Base-by-base conservation (phyloP, 2,113 vertebrate genomes). In the Hypomesus transpacificus region DNA sequence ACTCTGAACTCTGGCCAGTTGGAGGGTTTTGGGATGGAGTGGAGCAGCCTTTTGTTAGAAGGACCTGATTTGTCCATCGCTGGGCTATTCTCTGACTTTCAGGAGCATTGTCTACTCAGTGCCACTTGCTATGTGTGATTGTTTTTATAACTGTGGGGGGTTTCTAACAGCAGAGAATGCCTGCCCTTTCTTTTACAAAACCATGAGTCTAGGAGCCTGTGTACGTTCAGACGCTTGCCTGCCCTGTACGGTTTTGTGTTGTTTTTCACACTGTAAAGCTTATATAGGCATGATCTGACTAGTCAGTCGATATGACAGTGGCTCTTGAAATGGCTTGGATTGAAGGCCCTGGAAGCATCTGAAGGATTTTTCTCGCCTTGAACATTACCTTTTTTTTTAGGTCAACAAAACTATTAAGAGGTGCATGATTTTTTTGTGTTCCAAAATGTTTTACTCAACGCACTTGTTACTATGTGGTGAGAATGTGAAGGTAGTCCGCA, bases 391-490 rank as follows among this genome's bases (percentile, higher is more conserved):
- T 88, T 89, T 86, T 86, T 86, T 87, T 83, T 88, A 86, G 84
- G 81, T 86, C 86, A 85, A 88, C 82, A 71, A 87, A 87, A 87
- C 67, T 85, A 86, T 85, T 85, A 86, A 91, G 85, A 92, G 78
- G 81, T 91, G 92, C 91, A 93, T 93, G 92, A 85, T 86, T 88
- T 87, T 87, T 80, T 81, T 77, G 28, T 68, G 69, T 78, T 74
- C 59, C 63, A 66, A 69, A 81, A 80, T 83, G 87, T 86, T 91
- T 89, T 89, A 87, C 82, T 91, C 78, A 69, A 86, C 85, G 83
- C 88, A 92, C 89, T 89, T 88, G 88, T 92, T 91, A 88, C 81
- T 90, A 83, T 90, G 91, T 92, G 91, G 88, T 91, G 86, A 90
- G 91, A 91, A 91, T 92, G 90, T 91, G 88, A 89, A 90, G 91